Percentiles rank a stretch among this genome's conserved stretches.
Conservation (phyloP, 2,797 vertebrate species). For the Paguma larvata region DNA sequence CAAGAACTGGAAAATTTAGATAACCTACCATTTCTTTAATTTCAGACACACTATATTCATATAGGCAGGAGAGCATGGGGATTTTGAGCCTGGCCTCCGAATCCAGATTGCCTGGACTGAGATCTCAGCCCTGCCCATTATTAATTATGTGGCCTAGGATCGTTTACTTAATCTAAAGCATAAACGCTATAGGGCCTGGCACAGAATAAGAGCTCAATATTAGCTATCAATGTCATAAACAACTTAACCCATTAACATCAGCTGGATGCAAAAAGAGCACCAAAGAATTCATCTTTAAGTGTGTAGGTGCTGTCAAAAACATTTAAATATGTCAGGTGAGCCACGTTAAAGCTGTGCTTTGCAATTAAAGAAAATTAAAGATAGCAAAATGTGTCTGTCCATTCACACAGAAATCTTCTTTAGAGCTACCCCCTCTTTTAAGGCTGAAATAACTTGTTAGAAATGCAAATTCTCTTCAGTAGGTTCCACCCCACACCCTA, state of each 20-base stretch:
- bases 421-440: neutral
- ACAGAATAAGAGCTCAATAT: neutral
- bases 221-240: neutral
- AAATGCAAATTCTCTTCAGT: conserved; percentile 20
- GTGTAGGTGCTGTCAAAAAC: neutral
- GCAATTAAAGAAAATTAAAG: conserved; percentile 37
- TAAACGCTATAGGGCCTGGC: neutral
- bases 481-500: neutral
- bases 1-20: conserved; percentile 28
- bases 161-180: neutral
- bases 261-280: neutral
- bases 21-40: conserved; percentile 11
- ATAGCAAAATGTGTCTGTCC: neutral
- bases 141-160: neutral
- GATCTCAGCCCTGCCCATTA: neutral
- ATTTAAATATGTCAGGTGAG: neutral
- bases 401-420: conserved; percentile 8
- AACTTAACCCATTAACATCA: conserved; percentile 3
- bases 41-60: conserved; percentile 22
- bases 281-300: neutral
- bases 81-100: conserved; percentile 22
- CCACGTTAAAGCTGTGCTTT: conserved; percentile 33
- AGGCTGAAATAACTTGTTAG: neutral
- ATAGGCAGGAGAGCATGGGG: neutral
- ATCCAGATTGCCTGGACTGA: neutral